Base-by-base conservation (phyloP, 2,888 invertebrate genomes). In the Chrysolina oricalcia region DNA sequence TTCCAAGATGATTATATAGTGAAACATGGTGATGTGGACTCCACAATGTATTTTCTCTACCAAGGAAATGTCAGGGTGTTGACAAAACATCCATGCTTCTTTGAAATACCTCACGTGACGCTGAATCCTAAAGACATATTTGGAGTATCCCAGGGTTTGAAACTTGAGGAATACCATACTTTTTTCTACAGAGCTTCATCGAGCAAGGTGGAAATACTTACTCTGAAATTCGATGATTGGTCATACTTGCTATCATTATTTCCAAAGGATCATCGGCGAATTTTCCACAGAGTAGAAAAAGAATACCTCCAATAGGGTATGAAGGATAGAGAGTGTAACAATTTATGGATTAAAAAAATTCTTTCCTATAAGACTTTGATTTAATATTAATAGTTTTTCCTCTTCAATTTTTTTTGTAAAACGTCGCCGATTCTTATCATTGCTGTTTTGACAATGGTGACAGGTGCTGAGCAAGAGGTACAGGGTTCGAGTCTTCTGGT, bases 1-100 rank as follows among this genome's bases (percentile, higher is more conserved):
- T 91, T 91, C 78, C 90, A 91, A 4, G 90, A 91, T 4, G 91
- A 91, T 83, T 91, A 91, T 72, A 91, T 91, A 11, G 91, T 91
- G 11, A 91, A 91, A 78, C 89, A 90, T 48, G 91, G 91, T 1
- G 91, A 91, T 81, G 89, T 90, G 0, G 90, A 91, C 80, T 90
- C 90, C 76, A 90, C 90, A 73, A 91, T 91, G 85, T 91, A 91
- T 80, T 91, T 91, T 73, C 91, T 91, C 84, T 90, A 91, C 80
- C 87, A 90, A 80, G 91, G 91, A 78, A 90, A 91, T 87, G 91
- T 91, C 2, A 90, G 91, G 85, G 91, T 91, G 6, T 81, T 91
- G 56, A 91, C 91, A 1, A 90, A 91, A 9, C 90, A 91, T 82
- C 86, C 88, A 0, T 90, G 91, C 82, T 85, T 91, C 75, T 90